Base-by-base conservation (phyloP, 2,797 vertebrate species). In the Danio jaintianensis region DNA sequence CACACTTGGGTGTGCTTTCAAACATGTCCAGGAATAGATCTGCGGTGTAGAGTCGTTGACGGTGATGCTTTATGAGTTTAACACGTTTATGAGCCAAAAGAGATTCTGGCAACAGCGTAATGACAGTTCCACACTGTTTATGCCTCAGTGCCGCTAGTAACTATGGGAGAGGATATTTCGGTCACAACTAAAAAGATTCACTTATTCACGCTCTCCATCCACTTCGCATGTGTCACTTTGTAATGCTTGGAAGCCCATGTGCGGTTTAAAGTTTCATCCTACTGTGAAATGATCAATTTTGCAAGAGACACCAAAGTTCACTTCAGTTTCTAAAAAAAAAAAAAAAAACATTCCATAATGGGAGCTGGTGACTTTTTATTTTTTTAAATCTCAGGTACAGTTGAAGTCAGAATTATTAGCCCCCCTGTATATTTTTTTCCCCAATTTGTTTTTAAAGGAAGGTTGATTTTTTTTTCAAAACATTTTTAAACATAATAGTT, bases 141-240 rank as follows among this genome's bases (percentile, higher is more conserved):
- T 73, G 36, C 63, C 50, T 0, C 29, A 38, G 12, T 20, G 40
- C 74, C 56, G 61, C 59, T 80, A 67, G 43, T 55, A 40, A 69
- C 29, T 72, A 67, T 58, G 59, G 53, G 11, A 38, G 15, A 40
- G 4, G 53, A 63, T 88, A 85, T 88, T 90, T 87, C 70, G 66
- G 80, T 36, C 62, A 11, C 10, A 13, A 15, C 66, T 78, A 61
- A 68, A 69, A 48, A 50, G 55, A 50, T 43, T 61, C 22, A 58
- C 42, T 45, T 75, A 56, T 69, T 67, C 53, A 56, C 0, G 3
- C 59, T 55, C 18, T 45, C 40, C 7, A 13, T 45, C 50, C 16
- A 38, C 29, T 75, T 63, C 71, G n/a, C 18, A 63, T 10, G 50
- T 63, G 61, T 53, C 59, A 22, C 36, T 43, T 20, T 53, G 15